Base-by-base conservation (phyloP, 2,113 vertebrate genomes). In the Pandion haliaetus region DNA sequence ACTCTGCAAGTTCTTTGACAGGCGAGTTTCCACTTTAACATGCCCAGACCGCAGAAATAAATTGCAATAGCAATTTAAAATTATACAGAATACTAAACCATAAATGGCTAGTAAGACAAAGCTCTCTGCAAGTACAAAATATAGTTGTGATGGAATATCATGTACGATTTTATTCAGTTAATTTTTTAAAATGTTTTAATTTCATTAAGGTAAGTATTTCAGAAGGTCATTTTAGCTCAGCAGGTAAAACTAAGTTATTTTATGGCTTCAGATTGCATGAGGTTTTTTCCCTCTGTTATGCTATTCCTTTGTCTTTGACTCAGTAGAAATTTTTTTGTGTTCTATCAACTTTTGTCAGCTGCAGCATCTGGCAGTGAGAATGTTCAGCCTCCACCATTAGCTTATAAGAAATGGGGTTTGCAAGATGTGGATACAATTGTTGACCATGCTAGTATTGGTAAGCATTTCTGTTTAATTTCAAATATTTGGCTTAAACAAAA, bases 321-420 rank as follows among this genome's bases (percentile, higher is more conserved):
- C 78, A 95, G 78, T 92, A 72, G 54, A n/a, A 67, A 6, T 63
- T 89, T 79, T 77, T 81, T 79, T 95, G 24, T 96, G 31, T 88
- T 91, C 82, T 95, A 10, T 94, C 20, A 28, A 78, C 76, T 96
- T 92, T 77, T 86, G 89, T 77, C 97, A 99, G 99, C 99, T 92
- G 98, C 99, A 83, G 99, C 99, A 91, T 99, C 99, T 66, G 99
- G 99, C 83, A 99, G 98, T 95, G 99, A 99, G 92, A 99, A 98
- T 59, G 98, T 99, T 82, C 99, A 99, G 73, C 99, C 99, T 34
- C 99, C 99, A 66, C 99, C 99, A 3, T 97, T 99, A 97, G 98
- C 99, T 74, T 99, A 99, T 95, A 99, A 99, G 98, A 99, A 99
- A 94, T 99, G 99, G 99, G 99, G 99, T 65, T 98, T 99, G 65